These are phyloP conservation scores for Cepphus grylle DNA, from an alignment of 2,113 vertebrate species.

Conservation along the genomic window DNA sequence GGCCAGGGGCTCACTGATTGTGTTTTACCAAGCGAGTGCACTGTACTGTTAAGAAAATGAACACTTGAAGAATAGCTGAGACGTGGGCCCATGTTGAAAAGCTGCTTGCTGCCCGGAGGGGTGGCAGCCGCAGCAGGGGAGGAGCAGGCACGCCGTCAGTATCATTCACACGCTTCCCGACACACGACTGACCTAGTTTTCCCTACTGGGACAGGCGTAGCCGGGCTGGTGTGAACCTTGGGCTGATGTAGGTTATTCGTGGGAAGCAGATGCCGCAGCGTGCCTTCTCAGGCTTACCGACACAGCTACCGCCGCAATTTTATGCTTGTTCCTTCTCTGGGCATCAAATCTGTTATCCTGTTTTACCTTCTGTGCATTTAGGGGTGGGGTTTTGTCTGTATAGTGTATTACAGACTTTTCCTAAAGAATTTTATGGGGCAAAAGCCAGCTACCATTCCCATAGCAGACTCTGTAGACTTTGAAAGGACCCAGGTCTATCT, in stretches of 20 bases:
- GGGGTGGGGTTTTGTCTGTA: background rate
- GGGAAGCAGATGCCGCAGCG: background rate
- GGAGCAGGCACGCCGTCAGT: background rate
- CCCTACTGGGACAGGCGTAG: background rate
- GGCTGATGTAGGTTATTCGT: background rate
- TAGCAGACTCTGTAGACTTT: background rate
- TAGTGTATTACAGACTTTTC: background rate
- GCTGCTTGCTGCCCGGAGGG: background rate
- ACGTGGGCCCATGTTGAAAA: background rate
- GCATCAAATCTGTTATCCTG: background rate
- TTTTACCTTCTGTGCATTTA: background rate
- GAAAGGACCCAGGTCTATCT: background rate
- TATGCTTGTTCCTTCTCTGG: background rate
- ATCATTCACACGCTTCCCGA: background rate
- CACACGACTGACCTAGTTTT: slow-evolving; percentile 5
- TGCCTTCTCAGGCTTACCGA: background rate
- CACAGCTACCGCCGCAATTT: background rate
- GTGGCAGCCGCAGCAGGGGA: background rate
- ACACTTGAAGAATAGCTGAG: background rate
- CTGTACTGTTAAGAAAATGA: rapidly evolving
- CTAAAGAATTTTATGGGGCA: background rate
- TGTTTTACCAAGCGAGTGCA: background rate
- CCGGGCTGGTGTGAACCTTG: background rate
- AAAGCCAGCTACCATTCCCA: background rate
- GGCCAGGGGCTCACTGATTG: background rate